phyloP scores from a whole-genome alignment of 2,888 invertebrate species.

The Caenorhabditis sp. region DNA sequence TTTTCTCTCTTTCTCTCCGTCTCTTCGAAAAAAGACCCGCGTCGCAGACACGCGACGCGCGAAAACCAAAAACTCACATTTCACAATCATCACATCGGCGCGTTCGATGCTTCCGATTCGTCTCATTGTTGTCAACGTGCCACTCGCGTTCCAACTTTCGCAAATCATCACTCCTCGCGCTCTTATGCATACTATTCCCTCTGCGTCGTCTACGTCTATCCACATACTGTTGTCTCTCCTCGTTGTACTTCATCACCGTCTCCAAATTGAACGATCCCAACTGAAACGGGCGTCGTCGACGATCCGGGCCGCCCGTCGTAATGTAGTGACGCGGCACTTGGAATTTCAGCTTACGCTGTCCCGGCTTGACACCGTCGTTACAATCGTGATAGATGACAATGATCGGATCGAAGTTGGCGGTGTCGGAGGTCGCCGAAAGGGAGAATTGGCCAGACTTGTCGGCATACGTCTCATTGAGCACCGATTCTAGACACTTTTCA shows the following conservation, averaged over 20 bases:
- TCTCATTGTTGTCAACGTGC: background rate
- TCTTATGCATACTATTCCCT: background rate
- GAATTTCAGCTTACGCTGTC: slow-evolving; percentile 49
- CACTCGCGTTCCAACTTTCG: background rate
- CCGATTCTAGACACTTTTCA: slow-evolving; percentile 10
- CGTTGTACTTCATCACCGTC: slow-evolving; percentile 40
- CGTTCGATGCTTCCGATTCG: background rate
- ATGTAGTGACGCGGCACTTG: slow-evolving; percentile 45
- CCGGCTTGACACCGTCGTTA: slow-evolving; percentile 54
- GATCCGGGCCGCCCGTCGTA: slow-evolving; percentile 7
- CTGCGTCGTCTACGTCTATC: slow-evolving; percentile 13
- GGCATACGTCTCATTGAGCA: slow-evolving; percentile 23
- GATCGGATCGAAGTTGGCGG: slow-evolving; percentile 21
- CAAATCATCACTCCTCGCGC: background rate
- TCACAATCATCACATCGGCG: background rate
- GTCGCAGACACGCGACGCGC: background rate
- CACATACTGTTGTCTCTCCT: slow-evolving; percentile 35
- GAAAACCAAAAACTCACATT: too few species aligned
- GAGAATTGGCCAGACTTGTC: slow-evolving; percentile 30
- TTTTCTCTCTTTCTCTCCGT: background rate
- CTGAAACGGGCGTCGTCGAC: slow-evolving; percentile 26
- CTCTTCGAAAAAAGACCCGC: background rate
- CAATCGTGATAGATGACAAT: slow-evolving; percentile 47
- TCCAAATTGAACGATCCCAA: slow-evolving; percentile 44
- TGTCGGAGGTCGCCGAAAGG: slow-evolving; percentile 8